Evolutionary conservation across 2,888 invertebrate species (phyloP), one percentile per base, ranked within the genome.

Genomic region (Rhamphomyia laevipes): DNA sequence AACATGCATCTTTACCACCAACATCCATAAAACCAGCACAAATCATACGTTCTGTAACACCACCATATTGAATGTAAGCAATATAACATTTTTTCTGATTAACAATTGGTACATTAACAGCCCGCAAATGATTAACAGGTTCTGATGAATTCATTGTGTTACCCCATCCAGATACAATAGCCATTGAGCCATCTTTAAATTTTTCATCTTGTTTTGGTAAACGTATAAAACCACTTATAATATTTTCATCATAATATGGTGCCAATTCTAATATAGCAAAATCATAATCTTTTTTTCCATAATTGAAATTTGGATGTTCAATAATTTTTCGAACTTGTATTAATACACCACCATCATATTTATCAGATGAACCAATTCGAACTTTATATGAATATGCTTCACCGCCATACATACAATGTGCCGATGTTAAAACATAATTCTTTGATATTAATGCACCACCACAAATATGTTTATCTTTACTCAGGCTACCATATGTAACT

Each of bases 341-440:
- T 1, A 79, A 18, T 6, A 58, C 51, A 3, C 81, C 81, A 1
- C 70, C 74, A 1, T 57, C 49, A 2, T 64, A 60, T 41, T 65
- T 71, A 3, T 62, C 64, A 2, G 74, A 73, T 1, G 78, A 74
- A 0, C 79, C 80, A 2, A 73, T 78, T 1, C 79, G 73, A 10
- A 80, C 58, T 48, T 59, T 56, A 13, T 54, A 58, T 47, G 57
- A 56, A 5, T 58, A 58, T 1, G 61, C 7, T 16, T 40, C 18
- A 3, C 27, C 56, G 12, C 50, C 54, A 12, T 16, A 15, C 30
- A 62, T 43, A 46, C 67, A 67, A 53, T 67, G 67, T 2, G 67
- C 68, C 2, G 68, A 68, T 2, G 68, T 67, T 1, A 62, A 0
- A 4, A 66, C 38, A 2, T 50, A 21, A 3, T 50, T 48, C 0